These are phyloP conservation scores for Dipus sagitta DNA, from an alignment of 2,797 vertebrate genomes.

Conservation along the genomic window DNA sequence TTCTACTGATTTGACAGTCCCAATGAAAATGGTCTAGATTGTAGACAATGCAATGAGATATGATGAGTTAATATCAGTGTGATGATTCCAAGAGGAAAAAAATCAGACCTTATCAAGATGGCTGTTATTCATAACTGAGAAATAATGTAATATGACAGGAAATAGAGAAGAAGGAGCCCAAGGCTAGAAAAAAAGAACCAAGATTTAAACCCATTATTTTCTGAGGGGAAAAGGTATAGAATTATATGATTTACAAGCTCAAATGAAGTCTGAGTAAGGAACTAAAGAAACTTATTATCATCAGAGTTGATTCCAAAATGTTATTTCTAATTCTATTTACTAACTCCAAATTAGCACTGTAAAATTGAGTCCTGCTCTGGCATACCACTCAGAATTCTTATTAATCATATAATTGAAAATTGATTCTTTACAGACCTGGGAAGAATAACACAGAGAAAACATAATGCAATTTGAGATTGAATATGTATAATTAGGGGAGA, in stretches of 20 bases:
- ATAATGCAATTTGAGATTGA: not conserved
- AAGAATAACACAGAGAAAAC: not conserved
- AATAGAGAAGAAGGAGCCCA: not conserved
- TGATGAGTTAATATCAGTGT: not conserved
- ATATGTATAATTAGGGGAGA: not conserved
- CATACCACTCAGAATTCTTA: not conserved
- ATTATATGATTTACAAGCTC: not conserved
- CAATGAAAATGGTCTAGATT: not conserved
- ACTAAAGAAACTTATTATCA: not conserved
- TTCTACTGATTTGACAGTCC: no score
- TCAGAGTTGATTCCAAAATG: constrained; percentile 8
- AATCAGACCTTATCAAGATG: not conserved
- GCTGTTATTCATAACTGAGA: not conserved
- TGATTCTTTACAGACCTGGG: not conserved
- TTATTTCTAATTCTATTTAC: constrained; percentile 1
- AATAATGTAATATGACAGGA: not conserved
- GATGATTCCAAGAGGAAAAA: not conserved
- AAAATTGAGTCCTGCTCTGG: constrained; percentile 13
- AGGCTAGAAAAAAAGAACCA: not conserved
- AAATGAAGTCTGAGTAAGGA: not conserved
- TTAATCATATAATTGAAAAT: not conserved
- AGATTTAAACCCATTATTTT: not conserved
- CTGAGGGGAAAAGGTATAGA: not conserved
- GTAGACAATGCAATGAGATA: not conserved
- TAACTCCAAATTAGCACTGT: not conserved